phyloP scores from a whole-genome alignment of 2,888 invertebrate genomes.

The Parapristionchus giblindavisi region DNA sequence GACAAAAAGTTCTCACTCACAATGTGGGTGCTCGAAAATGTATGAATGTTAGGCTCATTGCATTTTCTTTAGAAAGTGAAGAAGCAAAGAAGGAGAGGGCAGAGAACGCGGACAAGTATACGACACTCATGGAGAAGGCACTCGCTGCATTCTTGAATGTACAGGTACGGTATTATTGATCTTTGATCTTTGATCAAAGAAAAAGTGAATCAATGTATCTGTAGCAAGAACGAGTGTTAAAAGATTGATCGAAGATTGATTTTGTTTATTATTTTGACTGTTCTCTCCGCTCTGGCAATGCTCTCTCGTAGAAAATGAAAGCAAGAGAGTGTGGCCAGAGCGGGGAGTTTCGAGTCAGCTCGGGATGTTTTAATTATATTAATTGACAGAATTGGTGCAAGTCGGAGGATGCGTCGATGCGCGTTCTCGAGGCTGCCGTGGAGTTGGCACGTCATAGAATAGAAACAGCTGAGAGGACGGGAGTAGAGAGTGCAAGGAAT shows the following conservation, averaged over 20 bases:
- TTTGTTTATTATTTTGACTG: neutral
- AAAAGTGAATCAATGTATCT: neutral
- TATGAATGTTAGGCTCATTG: too few species aligned
- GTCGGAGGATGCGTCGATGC: conserved; percentile 39
- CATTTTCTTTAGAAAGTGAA: too few species aligned
- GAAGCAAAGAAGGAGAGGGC: too few species aligned
- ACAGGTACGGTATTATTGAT: conserved; percentile 17
- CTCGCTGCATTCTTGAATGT: conserved; percentile 13
- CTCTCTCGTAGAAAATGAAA: too few species aligned
- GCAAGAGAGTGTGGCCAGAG: too few species aligned
- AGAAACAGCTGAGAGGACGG: conserved; percentile 43
- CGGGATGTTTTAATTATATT: neutral
- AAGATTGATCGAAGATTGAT: too few species aligned
- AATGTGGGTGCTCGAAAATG: too few species aligned
- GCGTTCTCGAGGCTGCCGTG: conserved; percentile 45
- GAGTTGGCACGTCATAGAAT: conserved; percentile 45
- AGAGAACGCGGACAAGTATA: conserved; percentile 30
- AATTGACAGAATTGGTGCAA: conserved; percentile 47
- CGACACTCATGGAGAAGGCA: conserved; percentile 22
- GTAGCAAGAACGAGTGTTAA: neutral
- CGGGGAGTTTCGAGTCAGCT: neutral
- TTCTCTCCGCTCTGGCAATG: too few species aligned
- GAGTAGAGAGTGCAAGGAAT: conserved; percentile 39
- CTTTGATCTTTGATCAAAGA: too few species aligned
- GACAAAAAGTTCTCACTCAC: too few species aligned